These are phyloP conservation scores for Cataglyphis albicans DNA, from an alignment of 2,888 invertebrate genomes.

Conservation along the genomic window DNA sequence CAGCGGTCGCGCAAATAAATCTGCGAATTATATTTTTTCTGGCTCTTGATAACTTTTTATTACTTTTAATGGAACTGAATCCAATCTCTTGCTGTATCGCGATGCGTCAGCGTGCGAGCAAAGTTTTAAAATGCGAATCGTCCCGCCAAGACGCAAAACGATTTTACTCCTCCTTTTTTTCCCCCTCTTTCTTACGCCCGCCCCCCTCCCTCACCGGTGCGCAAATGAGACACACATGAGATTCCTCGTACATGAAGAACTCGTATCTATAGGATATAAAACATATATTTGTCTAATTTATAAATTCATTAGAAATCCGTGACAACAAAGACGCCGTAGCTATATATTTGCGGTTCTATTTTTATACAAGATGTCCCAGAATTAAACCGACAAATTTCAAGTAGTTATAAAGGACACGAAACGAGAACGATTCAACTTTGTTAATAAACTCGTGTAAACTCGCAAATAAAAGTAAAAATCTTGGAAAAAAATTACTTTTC, in stretches of 20 bases:
- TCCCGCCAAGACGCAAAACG: neutral
- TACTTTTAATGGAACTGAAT: neutral
- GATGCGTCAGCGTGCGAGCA: slow-evolving; percentile 12
- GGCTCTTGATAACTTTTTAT: slow-evolving; percentile 5
- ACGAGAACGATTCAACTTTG: too few species aligned
- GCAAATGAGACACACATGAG: neutral
- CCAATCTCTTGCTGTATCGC: neutral
- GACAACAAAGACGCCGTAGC: neutral
- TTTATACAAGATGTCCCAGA: neutral
- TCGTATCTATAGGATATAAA: neutral
- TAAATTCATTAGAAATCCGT: neutral
- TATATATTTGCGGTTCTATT: neutral
- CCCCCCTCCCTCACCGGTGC: neutral
- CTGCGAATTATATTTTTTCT: slow-evolving; percentile 26
- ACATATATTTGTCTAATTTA: neutral
- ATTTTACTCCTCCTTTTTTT: neutral
- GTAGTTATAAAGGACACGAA: too few species aligned
- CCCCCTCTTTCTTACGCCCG: neutral
- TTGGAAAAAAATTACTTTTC: too few species aligned
- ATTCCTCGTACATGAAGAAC: neutral
- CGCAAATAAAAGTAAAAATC: too few species aligned
- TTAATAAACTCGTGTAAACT: too few species aligned
- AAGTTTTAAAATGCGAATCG: neutral
- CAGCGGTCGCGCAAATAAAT: neutral
- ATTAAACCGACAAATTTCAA: too few species aligned